These are phyloP conservation scores for Bryconaethiops microstoma DNA, from an alignment of 2,797 vertebrate species.

Conservation along the genomic window DNA sequence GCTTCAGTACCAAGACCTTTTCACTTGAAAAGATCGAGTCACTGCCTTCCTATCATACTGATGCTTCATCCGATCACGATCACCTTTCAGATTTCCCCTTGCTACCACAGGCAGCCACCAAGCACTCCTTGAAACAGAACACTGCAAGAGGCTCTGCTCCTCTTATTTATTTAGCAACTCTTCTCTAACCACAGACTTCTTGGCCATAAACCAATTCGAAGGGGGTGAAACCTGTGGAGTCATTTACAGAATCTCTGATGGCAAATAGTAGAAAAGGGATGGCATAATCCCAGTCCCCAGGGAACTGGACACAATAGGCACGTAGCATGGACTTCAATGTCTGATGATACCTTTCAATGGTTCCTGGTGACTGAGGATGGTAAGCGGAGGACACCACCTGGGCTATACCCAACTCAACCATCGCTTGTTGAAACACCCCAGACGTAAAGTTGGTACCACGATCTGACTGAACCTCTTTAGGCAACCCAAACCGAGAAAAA, in stretches of 20 bases:
- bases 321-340: neutral
- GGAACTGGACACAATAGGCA: neutral
- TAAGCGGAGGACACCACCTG: neutral
- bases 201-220: neutral
- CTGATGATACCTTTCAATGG: constrained; percentile 22
- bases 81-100: neutral
- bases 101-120: neutral
- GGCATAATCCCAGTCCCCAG: neutral
- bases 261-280: constrained; percentile 18
- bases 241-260: neutral
- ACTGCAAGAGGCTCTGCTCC: neutral
- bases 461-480: too few species aligned
- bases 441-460: too few species aligned
- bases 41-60: neutral
- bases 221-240: constrained; percentile 2
- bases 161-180: neutral
- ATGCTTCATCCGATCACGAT: neutral
- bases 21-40: neutral
- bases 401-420: too few species aligned
- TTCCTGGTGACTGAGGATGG: constrained; percentile 9
- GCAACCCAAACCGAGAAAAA: too few species aligned
- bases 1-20: neutral
- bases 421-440: too few species aligned
- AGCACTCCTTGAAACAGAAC: too few species aligned
- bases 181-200: neutral